These are phyloP conservation scores for Maniola hyperantus DNA, from an alignment of 2,888 invertebrate genomes.

Conservation along the genomic window DNA sequence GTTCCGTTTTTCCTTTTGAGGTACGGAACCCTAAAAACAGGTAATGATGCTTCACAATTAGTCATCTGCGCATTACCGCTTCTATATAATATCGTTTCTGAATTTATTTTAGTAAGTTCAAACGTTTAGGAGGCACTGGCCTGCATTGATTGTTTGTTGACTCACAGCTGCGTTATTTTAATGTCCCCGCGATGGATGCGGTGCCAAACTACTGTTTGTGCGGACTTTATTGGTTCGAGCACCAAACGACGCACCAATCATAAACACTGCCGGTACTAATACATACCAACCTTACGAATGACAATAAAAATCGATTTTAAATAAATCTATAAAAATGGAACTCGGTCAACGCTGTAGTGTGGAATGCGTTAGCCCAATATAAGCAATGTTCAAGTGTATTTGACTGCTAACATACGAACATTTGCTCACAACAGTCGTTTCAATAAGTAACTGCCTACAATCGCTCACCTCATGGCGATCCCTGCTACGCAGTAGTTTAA, in stretches of 20 bases:
- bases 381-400: no score
- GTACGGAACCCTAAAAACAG: no score
- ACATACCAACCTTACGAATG: conserved; percentile 12
- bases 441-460: no score
- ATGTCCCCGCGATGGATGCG: conserved; percentile 22
- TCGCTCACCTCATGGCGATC: no score
- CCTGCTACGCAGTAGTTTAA: no score
- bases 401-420: no score
- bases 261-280: conserved; percentile 29
- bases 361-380: no score
- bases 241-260: conserved; percentile 11
- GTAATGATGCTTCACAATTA: no score
- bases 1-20: no score
- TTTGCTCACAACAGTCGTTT: no score
- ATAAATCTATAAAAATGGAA: neutral
- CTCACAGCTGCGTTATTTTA: conserved; percentile 25
- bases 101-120: neutral
- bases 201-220: conserved; percentile 29
- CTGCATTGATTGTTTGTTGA: conserved; percentile 28
- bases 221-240: conserved; percentile 22
- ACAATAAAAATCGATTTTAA: conserved; percentile 26
- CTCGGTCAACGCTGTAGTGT: neutral
- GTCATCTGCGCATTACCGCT: no score
- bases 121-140: conserved; percentile 2
- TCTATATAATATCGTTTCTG: no score